Conservation (phyloP, 2,113 vertebrate species). For the Thymallus thymallus region DNA sequence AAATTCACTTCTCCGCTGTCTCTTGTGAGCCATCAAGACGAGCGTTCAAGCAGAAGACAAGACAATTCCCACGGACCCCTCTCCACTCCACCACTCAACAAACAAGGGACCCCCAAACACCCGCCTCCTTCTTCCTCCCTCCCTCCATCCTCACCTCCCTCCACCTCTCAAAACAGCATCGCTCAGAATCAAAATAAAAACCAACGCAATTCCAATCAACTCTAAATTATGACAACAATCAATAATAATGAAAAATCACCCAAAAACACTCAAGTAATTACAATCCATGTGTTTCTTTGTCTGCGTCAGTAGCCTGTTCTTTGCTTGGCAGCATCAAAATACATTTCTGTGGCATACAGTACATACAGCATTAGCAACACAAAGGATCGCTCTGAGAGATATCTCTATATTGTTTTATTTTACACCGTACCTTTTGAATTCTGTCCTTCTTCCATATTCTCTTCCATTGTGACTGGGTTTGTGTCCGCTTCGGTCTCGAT, state of each 20-base stretch:
- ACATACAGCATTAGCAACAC: background rate
- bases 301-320: background rate
- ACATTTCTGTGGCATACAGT: background rate
- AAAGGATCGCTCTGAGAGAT: too few species aligned
- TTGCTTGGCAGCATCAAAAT: background rate
- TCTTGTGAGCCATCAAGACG: conserved; percentile 45
- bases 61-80: conserved; percentile 33
- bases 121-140: background rate
- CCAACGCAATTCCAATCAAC: background rate
- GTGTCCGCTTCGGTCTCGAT: conserved; percentile 49
- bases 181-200: background rate
- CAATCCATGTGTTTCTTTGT: background rate
- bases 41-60: conserved; percentile 64
- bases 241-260: background rate
- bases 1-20: conserved; percentile 8
- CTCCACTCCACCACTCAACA: background rate
- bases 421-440: conserved; percentile 83
- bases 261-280: background rate
- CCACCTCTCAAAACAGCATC: background rate
- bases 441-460: conserved; percentile 92
- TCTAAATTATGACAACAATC: background rate
- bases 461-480: conserved; percentile 82
- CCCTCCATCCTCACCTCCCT: background rate
- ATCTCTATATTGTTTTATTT: too few species aligned
- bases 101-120: background rate